Base-by-base conservation (phyloP, 2,888 invertebrate genomes). In the Tachystola acroxantha region DNA sequence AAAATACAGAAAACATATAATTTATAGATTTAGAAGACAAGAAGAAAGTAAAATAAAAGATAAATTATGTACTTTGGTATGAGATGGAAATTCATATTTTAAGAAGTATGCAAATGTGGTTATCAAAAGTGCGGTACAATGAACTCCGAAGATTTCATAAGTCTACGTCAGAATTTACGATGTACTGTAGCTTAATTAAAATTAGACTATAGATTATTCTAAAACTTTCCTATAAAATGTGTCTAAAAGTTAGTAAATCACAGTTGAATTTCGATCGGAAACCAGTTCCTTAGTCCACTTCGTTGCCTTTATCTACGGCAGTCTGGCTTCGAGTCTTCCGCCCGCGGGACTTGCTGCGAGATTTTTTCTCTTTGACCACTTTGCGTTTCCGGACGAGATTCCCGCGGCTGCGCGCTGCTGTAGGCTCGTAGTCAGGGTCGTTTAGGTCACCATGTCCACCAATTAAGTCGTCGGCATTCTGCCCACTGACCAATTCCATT, bases 271-370 rank as follows among this genome's bases (percentile, higher is more conserved):
- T 53, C 49, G 50, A 59, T 57, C 47, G 44, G 40, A 42, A 40
- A 22, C 30, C 39, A 16, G 44, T 40, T 41, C 34, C 43, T 74
- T 60, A 84, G 34, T 84, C 78, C 48, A 79, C 75, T 58, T 73
- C 73, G 40, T 51, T 67, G 10, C 66, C 66, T 38, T 64, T 71
- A 10, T 72, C 70, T 22, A 60, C 40, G 24, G 74, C 75, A 3
- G 81, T 55, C 46, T 84, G 82, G 45, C 84, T 86, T 41, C 86
- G 67, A 1, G 86, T 86, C 37, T 73, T 72, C 9, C 86, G 76
- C 1, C 84, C 82, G 34, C 79, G 57, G 12, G 86, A 85, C 37
- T 62, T 73, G 53, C 86, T 86, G 1, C 86, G 65, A 7, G 82
- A 59, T 39, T 70, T 59, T 43, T 78, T 74, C 32, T 74, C 71